A percentile compares a stretch with the other conserved stretches of the same genome.
These are phyloP conservation scores for Xestia sexstrigata DNA, from an alignment of 2,888 invertebrate species.

Conservation along the genomic window DNA sequence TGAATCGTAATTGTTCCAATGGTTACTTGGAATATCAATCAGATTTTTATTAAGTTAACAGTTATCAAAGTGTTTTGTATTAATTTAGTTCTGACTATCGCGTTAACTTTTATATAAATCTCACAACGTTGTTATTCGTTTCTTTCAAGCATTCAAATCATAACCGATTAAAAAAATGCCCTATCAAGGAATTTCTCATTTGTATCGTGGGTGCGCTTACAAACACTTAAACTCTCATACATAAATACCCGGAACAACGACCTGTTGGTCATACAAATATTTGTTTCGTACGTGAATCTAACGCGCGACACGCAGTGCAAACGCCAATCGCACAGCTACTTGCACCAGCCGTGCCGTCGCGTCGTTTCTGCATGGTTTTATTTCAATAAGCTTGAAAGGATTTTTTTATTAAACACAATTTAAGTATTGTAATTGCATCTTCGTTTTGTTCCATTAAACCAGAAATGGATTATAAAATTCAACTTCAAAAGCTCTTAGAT, in stretches of 20 bases:
- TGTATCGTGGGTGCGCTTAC: background rate
- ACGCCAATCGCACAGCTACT: background rate
- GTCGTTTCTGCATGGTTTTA: background rate
- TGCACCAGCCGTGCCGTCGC: fast-evolving
- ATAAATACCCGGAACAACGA: background rate
- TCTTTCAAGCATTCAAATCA: background rate
- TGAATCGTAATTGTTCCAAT: conserved; percentile 6
- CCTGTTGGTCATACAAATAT: background rate
- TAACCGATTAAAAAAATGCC: background rate
- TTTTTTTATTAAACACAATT: background rate
- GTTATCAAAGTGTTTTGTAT: background rate
- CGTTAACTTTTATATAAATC: background rate
- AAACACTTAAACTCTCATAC: background rate
- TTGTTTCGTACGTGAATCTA: background rate
- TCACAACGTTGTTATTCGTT: background rate
- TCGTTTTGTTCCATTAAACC: background rate
- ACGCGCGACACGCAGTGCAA: background rate
- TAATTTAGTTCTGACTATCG: background rate
- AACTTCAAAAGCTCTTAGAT: background rate
- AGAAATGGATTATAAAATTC: background rate
- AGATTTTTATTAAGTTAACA: background rate
- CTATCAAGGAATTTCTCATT: background rate
- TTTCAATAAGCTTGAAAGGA: background rate
- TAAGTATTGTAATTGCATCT: too few relatives aligned
- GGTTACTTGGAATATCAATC: conserved; percentile 14